Evolutionary conservation across 2,888 invertebrate species (phyloP).

Genomic region (Caenorhabditis sp.): DNA sequence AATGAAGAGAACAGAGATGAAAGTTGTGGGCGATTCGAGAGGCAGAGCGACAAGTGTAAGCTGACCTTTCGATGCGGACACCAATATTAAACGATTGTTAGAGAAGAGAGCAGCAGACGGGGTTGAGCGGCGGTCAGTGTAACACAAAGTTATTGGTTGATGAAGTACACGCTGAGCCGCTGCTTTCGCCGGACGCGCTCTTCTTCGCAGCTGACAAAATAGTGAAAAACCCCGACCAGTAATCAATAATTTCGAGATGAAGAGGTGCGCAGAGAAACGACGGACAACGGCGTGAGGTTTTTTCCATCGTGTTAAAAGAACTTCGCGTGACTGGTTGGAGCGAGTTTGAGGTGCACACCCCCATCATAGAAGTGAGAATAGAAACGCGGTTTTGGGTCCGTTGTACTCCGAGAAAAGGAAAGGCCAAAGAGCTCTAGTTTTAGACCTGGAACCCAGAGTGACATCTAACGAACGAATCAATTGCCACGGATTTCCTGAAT

Average conservation of each 20-base stretch:
- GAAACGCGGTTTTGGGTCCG: neutral
- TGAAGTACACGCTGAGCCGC: constrained; percentile 52
- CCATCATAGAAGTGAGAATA: neutral
- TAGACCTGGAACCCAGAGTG: too few species aligned
- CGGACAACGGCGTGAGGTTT: constrained; percentile 17
- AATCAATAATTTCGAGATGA: constrained; percentile 34
- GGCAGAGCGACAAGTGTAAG: constrained; percentile 27
- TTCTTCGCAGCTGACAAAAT: constrained; percentile 59
- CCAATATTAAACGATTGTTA: constrained; percentile 55
- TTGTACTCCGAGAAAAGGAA: neutral
- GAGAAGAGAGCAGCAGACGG: constrained; percentile 15
- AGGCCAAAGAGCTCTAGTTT: too few species aligned
- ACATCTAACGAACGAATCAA: too few species aligned
- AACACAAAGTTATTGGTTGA: constrained; percentile 55
- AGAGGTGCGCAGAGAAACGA: constrained; percentile 40
- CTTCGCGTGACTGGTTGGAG: constrained; percentile 44
- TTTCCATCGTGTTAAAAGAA: constrained; percentile 32
- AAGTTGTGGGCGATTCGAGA: constrained; percentile 35
- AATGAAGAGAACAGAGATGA: constrained; percentile 15
- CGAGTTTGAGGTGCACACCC: neutral
- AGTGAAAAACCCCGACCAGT: constrained; percentile 34
- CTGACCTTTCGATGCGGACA: constrained; percentile 60
- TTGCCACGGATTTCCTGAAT: too few species aligned
- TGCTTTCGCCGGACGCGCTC: constrained; percentile 29
- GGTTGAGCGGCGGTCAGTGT: constrained; percentile 55